Conservation (phyloP, 2,888 invertebrate genomes). For the Caenorhabditis sp. region DNA sequence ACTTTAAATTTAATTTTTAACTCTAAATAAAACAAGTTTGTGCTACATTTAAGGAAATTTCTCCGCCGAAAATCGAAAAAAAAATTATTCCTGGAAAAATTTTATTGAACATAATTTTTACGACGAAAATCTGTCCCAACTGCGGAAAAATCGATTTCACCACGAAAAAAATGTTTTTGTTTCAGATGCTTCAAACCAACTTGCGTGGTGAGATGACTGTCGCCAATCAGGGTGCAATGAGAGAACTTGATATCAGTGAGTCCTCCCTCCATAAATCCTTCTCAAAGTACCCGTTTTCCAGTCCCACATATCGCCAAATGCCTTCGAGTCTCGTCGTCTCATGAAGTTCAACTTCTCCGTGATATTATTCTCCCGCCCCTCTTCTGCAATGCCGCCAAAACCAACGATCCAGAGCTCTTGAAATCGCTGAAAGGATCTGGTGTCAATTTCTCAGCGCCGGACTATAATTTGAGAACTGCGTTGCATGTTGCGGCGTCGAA, state of each 20-base stretch:
- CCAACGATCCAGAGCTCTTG: slow-evolving; percentile 66
- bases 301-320: slow-evolving; percentile 67
- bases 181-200: slow-evolving; percentile 79
- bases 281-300: too few relatives aligned
- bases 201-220: slow-evolving; percentile 84
- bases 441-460: slow-evolving; percentile 80
- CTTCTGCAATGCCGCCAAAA: slow-evolving; percentile 77
- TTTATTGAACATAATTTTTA: too few relatives aligned
- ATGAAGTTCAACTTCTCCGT: slow-evolving; percentile 62
- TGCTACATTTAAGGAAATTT: too few relatives aligned
- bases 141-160: too few relatives aligned
- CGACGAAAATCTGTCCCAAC: too few relatives aligned
- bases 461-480: slow-evolving; percentile 82
- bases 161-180: too few relatives aligned
- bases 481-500: slow-evolving; percentile 83
- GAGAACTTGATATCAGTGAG: slow-evolving; percentile 68
- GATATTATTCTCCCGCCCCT: slow-evolving; percentile 80
- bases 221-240: slow-evolving; percentile 48
- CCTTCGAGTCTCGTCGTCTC: slow-evolving; percentile 62
- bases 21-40: too few relatives aligned
- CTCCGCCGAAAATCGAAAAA: too few relatives aligned
- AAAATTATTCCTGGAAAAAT: too few relatives aligned
- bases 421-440: slow-evolving; percentile 74
- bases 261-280: too few relatives aligned
- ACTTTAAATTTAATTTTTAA: too few relatives aligned